phyloP scores from a whole-genome alignment of 2,888 invertebrate genomes.

The Drymonia ruficornis region DNA sequence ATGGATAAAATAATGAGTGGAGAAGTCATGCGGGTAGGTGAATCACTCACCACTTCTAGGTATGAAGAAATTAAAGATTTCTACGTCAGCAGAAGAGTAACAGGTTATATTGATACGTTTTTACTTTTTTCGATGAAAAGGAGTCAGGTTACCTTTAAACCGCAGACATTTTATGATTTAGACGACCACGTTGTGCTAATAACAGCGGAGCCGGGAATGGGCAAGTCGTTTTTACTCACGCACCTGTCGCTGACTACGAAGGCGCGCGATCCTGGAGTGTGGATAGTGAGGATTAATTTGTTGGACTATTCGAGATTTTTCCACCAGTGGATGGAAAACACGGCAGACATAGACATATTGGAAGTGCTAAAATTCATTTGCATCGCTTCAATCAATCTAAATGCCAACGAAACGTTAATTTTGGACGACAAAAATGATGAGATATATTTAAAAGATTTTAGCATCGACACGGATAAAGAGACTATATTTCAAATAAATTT shows the following conservation, averaged over 20 bases:
- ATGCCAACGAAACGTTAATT: background rate
- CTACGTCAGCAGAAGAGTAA: constrained; percentile 7
- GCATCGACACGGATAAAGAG: background rate
- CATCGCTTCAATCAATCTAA: background rate
- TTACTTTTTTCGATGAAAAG: background rate
- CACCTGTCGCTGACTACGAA: constrained; percentile 16
- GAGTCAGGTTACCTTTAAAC: background rate
- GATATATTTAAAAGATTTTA: constrained; percentile 5
- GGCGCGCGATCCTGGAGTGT: background rate
- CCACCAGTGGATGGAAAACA: constrained; percentile 6
- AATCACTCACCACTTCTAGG: constrained; percentile 1
- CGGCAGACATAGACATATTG: constrained; percentile 2
- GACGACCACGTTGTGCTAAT: background rate
- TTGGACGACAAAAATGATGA: constrained; percentile 2
- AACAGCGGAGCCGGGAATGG: constrained; percentile 15
- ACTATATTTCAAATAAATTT: background rate
- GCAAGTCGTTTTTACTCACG: constrained; percentile 15
- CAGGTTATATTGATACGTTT: background rate
- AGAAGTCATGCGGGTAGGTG: constrained; percentile 10
- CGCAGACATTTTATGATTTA: constrained; percentile 8
- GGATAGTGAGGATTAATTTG: constrained; percentile 12
- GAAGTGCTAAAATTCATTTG: constrained; percentile 11
- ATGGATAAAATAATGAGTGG: constrained; percentile 10
- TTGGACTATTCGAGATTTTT: constrained; percentile 11
- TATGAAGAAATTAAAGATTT: constrained; percentile 12